phyloP scores from a whole-genome alignment of 2,797 vertebrate species.

The Sebastes umbrosus region DNA sequence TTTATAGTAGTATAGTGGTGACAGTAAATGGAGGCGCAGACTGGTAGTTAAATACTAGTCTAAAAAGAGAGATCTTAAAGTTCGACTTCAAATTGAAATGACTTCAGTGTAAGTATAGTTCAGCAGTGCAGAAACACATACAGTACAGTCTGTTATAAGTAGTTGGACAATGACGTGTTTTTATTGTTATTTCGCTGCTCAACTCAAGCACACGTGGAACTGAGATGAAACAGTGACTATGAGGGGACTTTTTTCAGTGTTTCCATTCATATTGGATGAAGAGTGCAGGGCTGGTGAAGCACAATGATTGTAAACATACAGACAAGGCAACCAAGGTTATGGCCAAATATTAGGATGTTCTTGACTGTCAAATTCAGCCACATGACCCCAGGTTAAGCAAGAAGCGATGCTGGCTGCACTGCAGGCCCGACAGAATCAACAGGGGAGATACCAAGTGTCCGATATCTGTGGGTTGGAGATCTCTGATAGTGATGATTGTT shows the following conservation, averaged over 20 bases:
- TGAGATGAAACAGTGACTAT: background rate
- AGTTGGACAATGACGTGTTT: background rate
- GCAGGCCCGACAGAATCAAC: background rate
- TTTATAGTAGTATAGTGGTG: background rate
- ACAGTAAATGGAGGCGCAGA: background rate
- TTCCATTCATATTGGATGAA: background rate
- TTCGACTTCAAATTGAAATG: background rate
- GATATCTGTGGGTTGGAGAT: background rate
- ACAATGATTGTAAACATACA: background rate
- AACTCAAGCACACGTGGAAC: background rate
- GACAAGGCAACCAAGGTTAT: background rate
- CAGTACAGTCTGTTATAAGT: background rate
- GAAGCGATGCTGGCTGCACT: background rate
- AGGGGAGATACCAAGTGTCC: background rate
- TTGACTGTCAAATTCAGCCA: background rate
- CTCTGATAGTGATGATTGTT: background rate
- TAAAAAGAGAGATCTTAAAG: background rate
- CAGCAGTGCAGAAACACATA: background rate
- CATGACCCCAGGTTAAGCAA: background rate
- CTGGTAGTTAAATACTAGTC: slow-evolving; percentile 8
- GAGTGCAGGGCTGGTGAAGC: background rate
- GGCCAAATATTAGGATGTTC: background rate
- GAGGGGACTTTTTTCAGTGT: background rate
- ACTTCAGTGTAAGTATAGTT: background rate
- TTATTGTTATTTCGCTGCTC: background rate